Base-by-base conservation (phyloP, 2,888 invertebrate species). In the Hirtodrosophila cameraria region DNA sequence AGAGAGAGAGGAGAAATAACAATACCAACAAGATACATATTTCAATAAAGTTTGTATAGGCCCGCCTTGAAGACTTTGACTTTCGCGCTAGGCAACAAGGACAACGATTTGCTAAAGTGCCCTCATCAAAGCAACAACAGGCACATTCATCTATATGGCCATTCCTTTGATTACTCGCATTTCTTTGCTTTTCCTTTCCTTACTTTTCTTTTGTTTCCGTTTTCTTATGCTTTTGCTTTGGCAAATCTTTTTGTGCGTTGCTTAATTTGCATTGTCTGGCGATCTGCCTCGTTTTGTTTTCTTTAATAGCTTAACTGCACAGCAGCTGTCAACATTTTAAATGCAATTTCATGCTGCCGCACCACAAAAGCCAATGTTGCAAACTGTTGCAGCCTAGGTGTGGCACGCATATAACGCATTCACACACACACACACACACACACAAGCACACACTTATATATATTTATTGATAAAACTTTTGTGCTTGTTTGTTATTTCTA, bases 61-160 rank as follows among this genome's bases (percentile, higher is more conserved):
- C 31, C 42, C 9, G 28, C 54, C 52, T 65, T n/a, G n/a, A 42
- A 49, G 48, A 39, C 48, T 59, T 80, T 67, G 57, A 61, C 62
- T 84, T 65, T 49, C 41, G 41, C 46, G 41, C 46, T 33, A 25
- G 41, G 18, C 53, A 53, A 42, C 57, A 76, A 80, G 53, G 63
- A 82, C 61, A 74, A 46, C 74, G 72, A 75, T 81, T 86, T 81
- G 75, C 49, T 61, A 67, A 84, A 84, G 80, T 85, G 81, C 69
- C 83, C 72, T 85, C 87, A 87, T 84, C 87, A 82, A 77, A 77
- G 75, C 70, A 75, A 85, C 69, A 83, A 74, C 87, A 83, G 87
- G 85, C 87, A 48, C 84, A 48, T 58, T 33, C 64, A 45, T 67
- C 48, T 54, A 43, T 61, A 53, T 49, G 53, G 58, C 59, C 53